Evolutionary conservation across 2,113 vertebrate genomes (phyloP), one percentile per base, ranked within the genome.

Genomic region (Plestiodon gilberti): DNA sequence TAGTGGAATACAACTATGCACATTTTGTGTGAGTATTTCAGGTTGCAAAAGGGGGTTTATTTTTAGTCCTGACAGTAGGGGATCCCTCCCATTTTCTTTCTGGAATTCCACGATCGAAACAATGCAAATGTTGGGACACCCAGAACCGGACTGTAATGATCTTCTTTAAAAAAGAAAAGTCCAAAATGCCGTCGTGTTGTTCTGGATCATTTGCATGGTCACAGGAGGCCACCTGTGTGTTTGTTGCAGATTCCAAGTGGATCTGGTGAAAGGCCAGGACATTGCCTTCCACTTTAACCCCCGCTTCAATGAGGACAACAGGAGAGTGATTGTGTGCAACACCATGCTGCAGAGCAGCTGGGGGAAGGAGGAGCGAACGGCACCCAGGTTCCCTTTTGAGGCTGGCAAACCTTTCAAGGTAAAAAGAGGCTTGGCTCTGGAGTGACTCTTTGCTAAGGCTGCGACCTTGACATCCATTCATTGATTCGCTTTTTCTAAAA

Each of bases 281-380:
- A 65, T 95, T 0, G 94, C 93, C 74, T 94, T 96, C 81, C 95
- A 96, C 88, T 93, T 95, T 61, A 96, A 96, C 43, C 94, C 95
- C 1, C 95, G 95, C n/a, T 95, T 96, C 89, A 93, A 92, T 22
- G 95, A 95, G 14, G 25, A 88, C 82, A 83, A 77, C 76, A 85
- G 0, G 64, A 84, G 71, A 81, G 91, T 95, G 57, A 91, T 95
- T n/a, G 94, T 96, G 43, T 94, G 95, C 74, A 96, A 96, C 85
- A 80, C 94, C 4, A 92, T 74, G 78, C 11, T 79, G 23, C 30
- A 78, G 3, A 85, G 87, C 4, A 0, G 0, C n/a, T 96, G 95
- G 95, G 95, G 95, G 40, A 84, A 0, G 35, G 95, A 96, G 76
- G 94, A 95, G 33, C 89, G 95, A 22, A 87, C 89, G 6, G 22